Percentiles rank a stretch among this genome's conserved stretches.
These are phyloP conservation scores for Cheilosia vulpina DNA, from an alignment of 2,888 invertebrate genomes.

Conservation along the genomic window DNA sequence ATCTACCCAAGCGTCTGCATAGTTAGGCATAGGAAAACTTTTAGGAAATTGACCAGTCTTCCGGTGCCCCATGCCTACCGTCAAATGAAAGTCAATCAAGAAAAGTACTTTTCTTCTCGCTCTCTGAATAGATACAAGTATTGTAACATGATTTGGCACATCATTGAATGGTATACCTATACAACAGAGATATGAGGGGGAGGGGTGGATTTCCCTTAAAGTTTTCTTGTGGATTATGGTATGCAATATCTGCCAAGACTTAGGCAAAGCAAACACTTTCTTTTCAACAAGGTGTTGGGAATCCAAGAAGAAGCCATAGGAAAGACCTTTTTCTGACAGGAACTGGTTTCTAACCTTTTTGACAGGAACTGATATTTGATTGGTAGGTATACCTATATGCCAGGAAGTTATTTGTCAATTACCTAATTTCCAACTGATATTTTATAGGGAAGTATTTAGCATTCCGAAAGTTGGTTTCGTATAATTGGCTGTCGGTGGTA, in stretches of 20 bases:
- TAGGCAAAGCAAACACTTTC: conserved; percentile 30
- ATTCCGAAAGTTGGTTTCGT: background rate
- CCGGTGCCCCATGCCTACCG: conserved; percentile 23
- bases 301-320: conserved; percentile 5
- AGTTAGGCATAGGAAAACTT: conserved; percentile 21
- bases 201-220: conserved; percentile 9
- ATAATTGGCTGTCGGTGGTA: background rate
- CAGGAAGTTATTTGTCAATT: background rate
- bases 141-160: conserved; percentile 29
- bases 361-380: conserved; percentile 61
- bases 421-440: background rate
- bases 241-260: conserved; percentile 9
- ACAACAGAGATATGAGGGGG: background rate
- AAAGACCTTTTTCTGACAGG: conserved; percentile 33
- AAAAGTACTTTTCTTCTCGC: conserved; percentile 42
- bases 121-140: conserved; percentile 2
- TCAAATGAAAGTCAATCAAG: conserved; percentile 63
- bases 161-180: conserved; percentile 1
- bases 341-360: conserved; percentile 46
- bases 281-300: conserved; percentile 25
- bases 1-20: background rate
- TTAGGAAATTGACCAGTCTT: conserved; percentile 67
- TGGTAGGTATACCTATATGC: conserved; percentile 29
- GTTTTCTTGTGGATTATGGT: conserved; percentile 8
- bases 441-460: background rate